Evolutionary conservation across 2,888 invertebrate species (phyloP).

Genomic region (Pterobdella sp.): DNA sequence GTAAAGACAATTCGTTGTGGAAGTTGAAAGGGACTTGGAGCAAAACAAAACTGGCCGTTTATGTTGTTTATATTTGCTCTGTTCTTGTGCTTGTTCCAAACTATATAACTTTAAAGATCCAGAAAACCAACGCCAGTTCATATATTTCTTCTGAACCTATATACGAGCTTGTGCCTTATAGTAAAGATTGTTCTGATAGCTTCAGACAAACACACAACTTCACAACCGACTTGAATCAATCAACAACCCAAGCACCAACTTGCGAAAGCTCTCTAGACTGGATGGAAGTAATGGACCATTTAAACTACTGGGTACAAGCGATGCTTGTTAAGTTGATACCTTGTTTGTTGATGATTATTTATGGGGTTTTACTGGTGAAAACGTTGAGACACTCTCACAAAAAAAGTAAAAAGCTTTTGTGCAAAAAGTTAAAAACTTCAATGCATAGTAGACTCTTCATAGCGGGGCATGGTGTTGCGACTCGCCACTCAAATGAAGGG

Average conservation of each 20-base stretch:
- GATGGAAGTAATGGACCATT: slow-evolving; percentile 14
- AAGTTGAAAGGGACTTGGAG: neutral
- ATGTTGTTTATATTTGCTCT: slow-evolving; percentile 75
- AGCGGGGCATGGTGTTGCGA: no score
- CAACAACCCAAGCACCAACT: neutral
- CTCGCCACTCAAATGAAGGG: no score
- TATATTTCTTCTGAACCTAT: neutral
- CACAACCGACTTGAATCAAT: neutral
- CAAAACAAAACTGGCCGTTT: slow-evolving; percentile 58
- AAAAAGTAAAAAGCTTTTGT: slow-evolving; percentile 27
- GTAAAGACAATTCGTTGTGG: neutral
- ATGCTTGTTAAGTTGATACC: slow-evolving; percentile 84
- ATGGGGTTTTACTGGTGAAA: slow-evolving; percentile 48
- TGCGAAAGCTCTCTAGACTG: neutral
- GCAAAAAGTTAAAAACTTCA: no score
- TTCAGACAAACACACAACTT: neutral
- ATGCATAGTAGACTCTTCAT: no score
- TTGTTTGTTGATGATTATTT: slow-evolving; percentile 72
- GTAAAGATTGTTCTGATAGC: neutral
- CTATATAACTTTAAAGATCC: slow-evolving; percentile 58
- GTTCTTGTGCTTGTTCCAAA: slow-evolving; percentile 75
- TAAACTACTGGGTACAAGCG: slow-evolving; percentile 66
- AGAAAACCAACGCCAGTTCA: neutral
- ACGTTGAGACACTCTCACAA: slow-evolving; percentile 32
- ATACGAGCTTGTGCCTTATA: neutral